These are phyloP conservation scores for Ornithoptera alexandrae DNA, from an alignment of 2,888 invertebrate species.

Conservation along the genomic window DNA sequence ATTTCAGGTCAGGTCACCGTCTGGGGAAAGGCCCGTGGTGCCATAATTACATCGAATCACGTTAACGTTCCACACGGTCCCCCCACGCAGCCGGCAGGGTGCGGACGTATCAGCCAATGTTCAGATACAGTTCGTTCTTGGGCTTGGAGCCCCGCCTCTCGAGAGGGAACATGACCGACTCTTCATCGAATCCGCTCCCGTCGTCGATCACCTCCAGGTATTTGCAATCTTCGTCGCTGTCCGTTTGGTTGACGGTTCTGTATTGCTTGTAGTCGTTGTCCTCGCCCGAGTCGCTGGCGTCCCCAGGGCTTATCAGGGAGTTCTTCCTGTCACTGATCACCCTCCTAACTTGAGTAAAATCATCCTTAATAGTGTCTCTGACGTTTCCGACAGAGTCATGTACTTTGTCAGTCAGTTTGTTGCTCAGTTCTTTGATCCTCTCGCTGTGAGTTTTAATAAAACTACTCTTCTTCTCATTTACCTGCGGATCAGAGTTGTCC, in stretches of 20 bases:
- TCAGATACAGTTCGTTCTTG: slow-evolving; percentile 28
- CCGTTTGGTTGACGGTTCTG: slow-evolving; percentile 51
- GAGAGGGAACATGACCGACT: slow-evolving; percentile 19
- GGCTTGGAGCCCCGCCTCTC: slow-evolving; percentile 33
- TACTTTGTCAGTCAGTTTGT: slow-evolving; percentile 56
- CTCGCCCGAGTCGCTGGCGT: slow-evolving; percentile 49
- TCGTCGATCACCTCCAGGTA: slow-evolving; percentile 73
- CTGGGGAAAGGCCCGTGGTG: too few relatives aligned
- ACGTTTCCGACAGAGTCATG: slow-evolving; percentile 62
- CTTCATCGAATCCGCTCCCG: slow-evolving; percentile 57
- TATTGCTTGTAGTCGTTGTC: slow-evolving; percentile 48
- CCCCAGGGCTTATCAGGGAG: slow-evolving; percentile 47
- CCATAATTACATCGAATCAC: too few relatives aligned
- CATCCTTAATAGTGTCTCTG: slow-evolving; percentile 52
- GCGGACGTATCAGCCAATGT: slow-evolving; percentile 26
- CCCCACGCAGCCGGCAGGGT: too few relatives aligned
- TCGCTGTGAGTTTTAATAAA: slow-evolving; percentile 50
- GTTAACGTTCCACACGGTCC: too few relatives aligned
- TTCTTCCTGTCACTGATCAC: slow-evolving; percentile 52
- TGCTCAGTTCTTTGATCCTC: slow-evolving; percentile 56
- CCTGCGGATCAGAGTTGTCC: slow-evolving; percentile 46
- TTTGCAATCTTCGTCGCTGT: slow-evolving; percentile 62
- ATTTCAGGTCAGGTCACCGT: too few relatives aligned
- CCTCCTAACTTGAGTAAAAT: slow-evolving; percentile 39
- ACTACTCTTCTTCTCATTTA: slow-evolving; percentile 42